Percentiles rank a stretch among this genome's conserved stretches.
phyloP scores from a whole-genome alignment of 2,797 vertebrate species.

The Hypotaenidia okinawae region DNA sequence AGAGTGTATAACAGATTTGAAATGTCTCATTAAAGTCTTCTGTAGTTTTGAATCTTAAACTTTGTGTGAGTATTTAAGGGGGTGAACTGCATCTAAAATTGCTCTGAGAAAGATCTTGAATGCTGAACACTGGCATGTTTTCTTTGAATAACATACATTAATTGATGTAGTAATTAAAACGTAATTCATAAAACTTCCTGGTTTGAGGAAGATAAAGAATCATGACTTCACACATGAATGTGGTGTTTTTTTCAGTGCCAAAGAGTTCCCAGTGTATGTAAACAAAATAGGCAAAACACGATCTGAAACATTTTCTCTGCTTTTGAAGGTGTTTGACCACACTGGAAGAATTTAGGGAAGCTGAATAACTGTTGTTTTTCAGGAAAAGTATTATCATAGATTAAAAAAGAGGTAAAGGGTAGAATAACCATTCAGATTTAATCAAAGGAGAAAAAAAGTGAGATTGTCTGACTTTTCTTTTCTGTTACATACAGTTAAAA shows the following conservation, averaged over 20 bases:
- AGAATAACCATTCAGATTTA: not conserved
- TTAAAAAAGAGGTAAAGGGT: not conserved
- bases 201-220: not conserved
- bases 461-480: not conserved
- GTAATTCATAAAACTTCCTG: not conserved
- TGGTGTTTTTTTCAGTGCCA: fast-evolving
- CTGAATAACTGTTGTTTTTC: not conserved
- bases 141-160: not conserved
- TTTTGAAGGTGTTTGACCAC: not conserved
- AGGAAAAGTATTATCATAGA: not conserved
- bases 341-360: not conserved
- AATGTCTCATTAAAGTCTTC: not conserved
- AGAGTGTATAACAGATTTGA: not conserved
- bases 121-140: not conserved
- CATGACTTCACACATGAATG: not conserved
- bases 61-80: not conserved
- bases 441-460: not conserved
- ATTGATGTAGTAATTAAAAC: not conserved
- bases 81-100: not conserved
- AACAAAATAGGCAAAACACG: not conserved
- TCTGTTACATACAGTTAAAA: not conserved
- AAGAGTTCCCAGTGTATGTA: not conserved
- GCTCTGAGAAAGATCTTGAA: not conserved
- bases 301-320: not conserved
- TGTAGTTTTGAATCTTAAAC: not conserved